Percentiles rank a stretch among this genome's conserved stretches.
phyloP scores from a whole-genome alignment of 2,888 invertebrate species.

The Leptopterna dolabrata region DNA sequence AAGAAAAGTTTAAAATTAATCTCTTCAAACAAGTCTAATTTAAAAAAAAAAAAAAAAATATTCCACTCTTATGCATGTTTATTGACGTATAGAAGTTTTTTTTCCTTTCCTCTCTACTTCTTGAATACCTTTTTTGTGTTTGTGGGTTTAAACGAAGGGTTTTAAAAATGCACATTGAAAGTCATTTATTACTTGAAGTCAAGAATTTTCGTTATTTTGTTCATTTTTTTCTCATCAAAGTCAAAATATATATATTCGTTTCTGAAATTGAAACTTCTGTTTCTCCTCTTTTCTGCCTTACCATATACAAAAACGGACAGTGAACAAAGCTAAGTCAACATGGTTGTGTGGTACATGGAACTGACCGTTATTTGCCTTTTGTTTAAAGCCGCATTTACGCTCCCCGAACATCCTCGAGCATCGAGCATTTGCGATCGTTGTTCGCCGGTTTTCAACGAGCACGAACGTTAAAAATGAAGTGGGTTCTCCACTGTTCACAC shows the following conservation, averaged over 20 bases:
- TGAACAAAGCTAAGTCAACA: too few species aligned
- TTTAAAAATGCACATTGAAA: background rate
- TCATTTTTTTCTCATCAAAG: background rate
- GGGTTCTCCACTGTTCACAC: too few species aligned
- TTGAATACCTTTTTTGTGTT: background rate
- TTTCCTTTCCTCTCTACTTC: background rate
- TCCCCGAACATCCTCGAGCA: too few species aligned
- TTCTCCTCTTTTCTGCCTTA: background rate
- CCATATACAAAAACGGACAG: too few species aligned
- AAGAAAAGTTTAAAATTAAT: background rate
- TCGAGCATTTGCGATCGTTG: too few species aligned
- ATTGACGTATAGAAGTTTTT: background rate
- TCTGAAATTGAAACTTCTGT: background rate
- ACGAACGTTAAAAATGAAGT: too few species aligned
- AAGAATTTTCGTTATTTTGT: background rate
- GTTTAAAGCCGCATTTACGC: too few species aligned
- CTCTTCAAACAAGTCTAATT: background rate
- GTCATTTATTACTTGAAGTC: background rate
- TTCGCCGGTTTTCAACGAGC: too few species aligned
- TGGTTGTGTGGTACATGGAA: too few species aligned
- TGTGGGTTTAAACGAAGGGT: conserved; percentile 2
- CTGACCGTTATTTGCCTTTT: too few species aligned
- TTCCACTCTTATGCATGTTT: background rate
- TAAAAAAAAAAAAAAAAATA: background rate
- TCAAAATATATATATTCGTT: background rate